Base-by-base conservation (phyloP, 2,797 vertebrate genomes). In the Eulemur rubriventer region DNA sequence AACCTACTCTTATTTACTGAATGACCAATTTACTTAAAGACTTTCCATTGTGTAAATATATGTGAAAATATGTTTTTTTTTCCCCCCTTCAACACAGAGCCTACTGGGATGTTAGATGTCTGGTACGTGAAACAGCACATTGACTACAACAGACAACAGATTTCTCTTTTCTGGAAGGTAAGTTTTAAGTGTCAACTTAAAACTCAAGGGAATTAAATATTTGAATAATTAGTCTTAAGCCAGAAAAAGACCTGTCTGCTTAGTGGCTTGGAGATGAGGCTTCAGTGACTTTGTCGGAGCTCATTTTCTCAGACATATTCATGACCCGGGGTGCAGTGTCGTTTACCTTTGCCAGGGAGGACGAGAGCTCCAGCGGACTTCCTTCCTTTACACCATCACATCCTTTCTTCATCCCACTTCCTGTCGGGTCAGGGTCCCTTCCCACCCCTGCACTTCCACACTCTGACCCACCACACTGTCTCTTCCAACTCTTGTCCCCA, bases 131-230 rank as follows among this genome's bases (percentile, higher is more conserved):
- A 90, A 93, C 96, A 97, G 46, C 57, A 96, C 2, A 1, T 80
- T 26, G 94, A 41, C 41, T 65, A 87, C 3, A 96, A 95, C 6
- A 96, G 12, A 33, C 98, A 98, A 96, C 98, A 92, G 52, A 97
- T 99, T 88, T 98, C 94, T 69, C 91, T 99, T 24, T 99, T 99
- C 65, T 99, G 99, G 99, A 99, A 99, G 99, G 99, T 99, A 98
- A 96, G 98, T 73, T 52, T 96, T 91, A 63, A 48, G 48, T 80
- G 48, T 83, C 70, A 83, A 63, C n/a, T 59, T 75, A 75, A 89
- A 95, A 67, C n/a, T 91, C 48, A 50, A 26, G 20, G 52, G 50
- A 38, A 65, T 48, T 41, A 35, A 46, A 28, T 81, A 52, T 50
- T 75, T 69, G 69, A 67, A 6, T 48, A 6, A 61, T 8, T 41